A percentile compares a stretch with the other conserved stretches of the same genome.
These are phyloP conservation scores for Lasioglossum baleicum DNA, from an alignment of 1,140 invertebrate species.

Conservation along the genomic window DNA sequence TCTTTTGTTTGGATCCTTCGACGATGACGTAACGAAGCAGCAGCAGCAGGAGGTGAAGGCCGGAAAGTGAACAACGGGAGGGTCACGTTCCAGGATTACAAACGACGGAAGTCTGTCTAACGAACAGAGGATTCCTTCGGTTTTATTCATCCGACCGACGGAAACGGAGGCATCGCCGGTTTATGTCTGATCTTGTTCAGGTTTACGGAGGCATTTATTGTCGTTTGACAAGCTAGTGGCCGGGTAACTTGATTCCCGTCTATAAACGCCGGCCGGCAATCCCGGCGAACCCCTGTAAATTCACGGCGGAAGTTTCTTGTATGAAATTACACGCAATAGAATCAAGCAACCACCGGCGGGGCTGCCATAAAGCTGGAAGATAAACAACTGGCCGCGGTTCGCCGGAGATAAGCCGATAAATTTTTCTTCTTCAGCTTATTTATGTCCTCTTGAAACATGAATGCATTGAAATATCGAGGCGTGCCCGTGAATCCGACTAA, in stretches of 20 bases:
- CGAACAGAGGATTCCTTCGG: background rate
- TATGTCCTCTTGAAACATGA: background rate
- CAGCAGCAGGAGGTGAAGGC: background rate
- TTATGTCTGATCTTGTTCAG: conserved; percentile 9
- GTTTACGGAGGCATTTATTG: conserved; percentile 24
- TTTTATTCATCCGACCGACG: too few species aligned
- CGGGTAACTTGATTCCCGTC: conserved; percentile 13
- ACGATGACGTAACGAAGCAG: background rate
- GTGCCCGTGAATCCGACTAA: background rate
- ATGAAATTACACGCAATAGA: conserved; percentile 20
- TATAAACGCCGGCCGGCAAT: conserved; percentile 18
- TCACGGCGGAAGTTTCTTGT: background rate
- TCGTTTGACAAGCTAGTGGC: conserved; percentile 11
- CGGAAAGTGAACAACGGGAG: too few species aligned
- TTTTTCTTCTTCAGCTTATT: background rate
- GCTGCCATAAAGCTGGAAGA: conserved; percentile 14
- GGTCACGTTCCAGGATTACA: background rate
- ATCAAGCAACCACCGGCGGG: background rate
- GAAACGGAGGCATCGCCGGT: too few species aligned
- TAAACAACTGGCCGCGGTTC: conserved; percentile 7
- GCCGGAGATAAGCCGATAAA: background rate
- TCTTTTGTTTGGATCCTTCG: background rate
- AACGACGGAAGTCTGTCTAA: background rate
- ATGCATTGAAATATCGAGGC: background rate
- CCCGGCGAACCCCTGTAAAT: background rate